Evolutionary conservation across 2,888 invertebrate species (phyloP), one percentile per base, ranked within the genome.

Genomic region (Pandemis corylana): DNA sequence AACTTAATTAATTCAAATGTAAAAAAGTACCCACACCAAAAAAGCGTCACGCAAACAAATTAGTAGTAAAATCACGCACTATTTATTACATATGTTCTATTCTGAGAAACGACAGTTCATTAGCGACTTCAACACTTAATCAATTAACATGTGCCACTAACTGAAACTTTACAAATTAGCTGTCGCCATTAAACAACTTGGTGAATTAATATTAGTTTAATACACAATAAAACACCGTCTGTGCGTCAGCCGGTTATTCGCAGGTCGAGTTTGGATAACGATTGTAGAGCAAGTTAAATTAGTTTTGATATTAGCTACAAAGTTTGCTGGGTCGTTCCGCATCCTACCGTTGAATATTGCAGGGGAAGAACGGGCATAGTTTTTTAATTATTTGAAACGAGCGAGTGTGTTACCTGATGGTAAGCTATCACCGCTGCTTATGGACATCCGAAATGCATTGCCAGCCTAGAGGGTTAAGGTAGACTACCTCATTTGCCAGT

Each of bases 281-380:
- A 75, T 71, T 75, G 66, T 75, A 41, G 74, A 7, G 5, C 51
- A 75, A 75, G 75, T 75, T 75, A 75, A 75, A 75, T 75, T 75
- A 75, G 75, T 75, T 75, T 75, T 7, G 66, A 28, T 71, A 74
- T 53, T 74, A 75, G 46, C 56, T 64, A 15, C 66, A 41, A 36
- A 75, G 75, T 67, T 75, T 56, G 13, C 56, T 1, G 67, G 67
- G 67, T 67, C 67, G 46, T 75, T 63, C 56, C 53, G 56, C 20
- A 9, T 67, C 62, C 67, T 71, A 67, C 41, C 49, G 7, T 53
- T 9, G 44, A 46, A n/a, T 44, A 44, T 20, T 44, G 5, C 7
- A 46, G 12, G 46, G n/a, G n/a, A 51, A 51, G 51, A 9, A 7
- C 7, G 44, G 44, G 9, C 7, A 44, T 44, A 9, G 44, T 44